Base-by-base conservation (phyloP, 1,140 invertebrate species). In the Drosophila mauritiana region DNA sequence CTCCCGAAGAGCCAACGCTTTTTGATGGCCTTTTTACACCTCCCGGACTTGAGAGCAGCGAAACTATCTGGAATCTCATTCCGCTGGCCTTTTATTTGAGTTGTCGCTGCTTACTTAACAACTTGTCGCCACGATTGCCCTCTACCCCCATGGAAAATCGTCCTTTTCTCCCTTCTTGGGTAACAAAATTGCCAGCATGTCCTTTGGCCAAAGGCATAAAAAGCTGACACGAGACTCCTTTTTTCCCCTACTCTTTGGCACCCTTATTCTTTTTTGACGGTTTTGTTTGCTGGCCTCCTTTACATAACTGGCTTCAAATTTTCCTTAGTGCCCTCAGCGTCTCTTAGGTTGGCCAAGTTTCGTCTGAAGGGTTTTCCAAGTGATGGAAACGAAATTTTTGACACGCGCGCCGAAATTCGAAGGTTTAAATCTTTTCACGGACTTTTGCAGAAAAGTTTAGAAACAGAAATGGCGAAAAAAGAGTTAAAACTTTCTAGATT, bases 71-170 rank as follows among this genome's bases (percentile, higher is more conserved):
- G 48, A 27, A 51, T 51, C 48, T 34, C 48, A 51, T 51, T 34
- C 48, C 27, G 45, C 31, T 42, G 74, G 51, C 63, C 76, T 61
- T 62, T 83, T 88, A 76, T 86, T 88, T 88, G 79, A 83, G 83
- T 88, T 88, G 67, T 89, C 75, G 83, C 83, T 79, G 84, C 83
- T 88, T 88, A 88, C 83, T 89, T 88, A 88, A 89, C 83, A 88
- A 88, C 84, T 88, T 88, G 84, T 88, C 83, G 76, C 79, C 82
- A 68, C 64, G 52, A 48, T 59, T 45, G 20, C n/a, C 36, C 36
- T 39, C 22, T 17, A 5, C 6, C 36, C 15, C 34, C 15, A 20
- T 17, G 15, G 10, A 37, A 67, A 54, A 25, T 10, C 1, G 13
- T 11, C 46, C 7, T 31, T 48, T 48, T 31, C 25, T n/a, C 15